Conservation (phyloP, 35 echinoderm and acorn worm species). For the Anneissia japonica region DNA sequence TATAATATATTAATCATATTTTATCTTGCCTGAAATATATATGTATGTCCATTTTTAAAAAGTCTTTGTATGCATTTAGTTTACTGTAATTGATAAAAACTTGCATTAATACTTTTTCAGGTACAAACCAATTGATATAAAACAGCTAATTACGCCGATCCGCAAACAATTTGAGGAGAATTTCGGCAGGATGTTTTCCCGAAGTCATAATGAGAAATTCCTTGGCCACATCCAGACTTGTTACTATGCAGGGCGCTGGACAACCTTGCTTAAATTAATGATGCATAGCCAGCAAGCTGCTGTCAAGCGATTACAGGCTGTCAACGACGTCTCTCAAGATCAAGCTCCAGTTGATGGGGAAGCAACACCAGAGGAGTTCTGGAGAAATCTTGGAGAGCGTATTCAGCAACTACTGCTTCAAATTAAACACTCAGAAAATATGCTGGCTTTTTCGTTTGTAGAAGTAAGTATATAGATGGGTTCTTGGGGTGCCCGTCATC, state of each 20-base stretch:
- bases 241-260: slow-evolving; percentile 50
- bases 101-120: too few species aligned
- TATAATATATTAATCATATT: too few species aligned
- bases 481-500: neutral
- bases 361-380: neutral
- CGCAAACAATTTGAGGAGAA: slow-evolving; percentile 69
- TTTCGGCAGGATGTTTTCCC: slow-evolving; percentile 61
- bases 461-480: slow-evolving; percentile 70
- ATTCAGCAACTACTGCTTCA: slow-evolving; percentile 61
- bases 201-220: slow-evolving; percentile 78
- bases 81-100: too few species aligned
- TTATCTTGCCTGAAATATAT: too few species aligned
- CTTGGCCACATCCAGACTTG: slow-evolving; percentile 80
- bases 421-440: slow-evolving; percentile 75
- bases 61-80: too few species aligned
- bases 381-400: slow-evolving; percentile 50
- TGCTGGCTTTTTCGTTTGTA: slow-evolving; percentile 86
- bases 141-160: slow-evolving; percentile 65
- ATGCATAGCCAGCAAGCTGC: slow-evolving; percentile 51
- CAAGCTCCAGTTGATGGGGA: neutral
- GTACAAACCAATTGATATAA: slow-evolving; percentile 91
- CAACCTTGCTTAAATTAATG: slow-evolving; percentile 74
- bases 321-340: neutral
- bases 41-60: too few species aligned
- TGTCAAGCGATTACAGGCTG: slow-evolving; percentile 19